phyloP scores from a whole-genome alignment of 2,888 invertebrate genomes.

The Phymatocera aterrima region DNA sequence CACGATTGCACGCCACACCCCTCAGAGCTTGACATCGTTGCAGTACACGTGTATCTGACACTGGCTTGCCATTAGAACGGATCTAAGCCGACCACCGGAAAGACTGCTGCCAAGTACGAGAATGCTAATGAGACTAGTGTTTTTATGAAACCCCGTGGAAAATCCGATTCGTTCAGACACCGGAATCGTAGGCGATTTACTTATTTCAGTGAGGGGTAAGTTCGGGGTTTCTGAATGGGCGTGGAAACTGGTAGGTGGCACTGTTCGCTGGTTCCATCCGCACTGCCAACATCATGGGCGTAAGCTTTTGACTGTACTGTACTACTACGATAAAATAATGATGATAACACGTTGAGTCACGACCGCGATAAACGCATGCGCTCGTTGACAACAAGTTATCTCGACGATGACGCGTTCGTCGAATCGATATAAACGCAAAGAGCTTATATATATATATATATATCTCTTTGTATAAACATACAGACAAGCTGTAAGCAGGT shows the following conservation, averaged over 20 bases:
- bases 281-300: not conserved
- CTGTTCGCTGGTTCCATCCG: not conserved
- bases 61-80: not conserved
- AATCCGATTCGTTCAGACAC: not conserved
- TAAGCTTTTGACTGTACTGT: conserved; percentile 1
- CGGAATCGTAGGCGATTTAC: not conserved
- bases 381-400: conserved; percentile 11
- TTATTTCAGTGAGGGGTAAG: conserved; percentile 20
- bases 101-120: not conserved
- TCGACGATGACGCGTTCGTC: not conserved
- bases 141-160: not conserved
- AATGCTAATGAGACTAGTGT: not conserved
- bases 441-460: no score
- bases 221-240: not conserved
- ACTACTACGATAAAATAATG: not conserved
- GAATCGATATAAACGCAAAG: conserved; percentile 10
- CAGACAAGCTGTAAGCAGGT: not conserved
- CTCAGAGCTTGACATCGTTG: not conserved
- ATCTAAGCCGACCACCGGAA: not conserved
- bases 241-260: conserved; percentile 30
- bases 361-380: not conserved
- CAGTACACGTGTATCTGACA: conserved; percentile 36
- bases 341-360: conserved; percentile 9
- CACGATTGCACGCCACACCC: conserved; percentile 30
- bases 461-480: no score